Percentiles rank a stretch among this genome's conserved stretches.
Conservation (phyloP, 1,140 invertebrate genomes). For the Platyura marginata region DNA sequence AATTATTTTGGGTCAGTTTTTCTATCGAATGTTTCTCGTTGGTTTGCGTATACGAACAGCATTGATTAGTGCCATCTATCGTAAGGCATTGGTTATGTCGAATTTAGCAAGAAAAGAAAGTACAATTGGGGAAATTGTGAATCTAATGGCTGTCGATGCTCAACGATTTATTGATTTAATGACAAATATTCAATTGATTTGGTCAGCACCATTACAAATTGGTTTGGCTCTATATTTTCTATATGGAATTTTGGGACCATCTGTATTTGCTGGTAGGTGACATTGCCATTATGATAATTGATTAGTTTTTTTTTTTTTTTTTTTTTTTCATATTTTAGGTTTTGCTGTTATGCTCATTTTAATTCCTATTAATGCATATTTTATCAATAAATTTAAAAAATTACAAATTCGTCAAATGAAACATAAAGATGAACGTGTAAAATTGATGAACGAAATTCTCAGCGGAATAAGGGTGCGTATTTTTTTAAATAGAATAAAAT, state of each 20-base stretch:
- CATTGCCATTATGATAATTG: conserved; percentile 89
- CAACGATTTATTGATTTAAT: conserved; percentile 74
- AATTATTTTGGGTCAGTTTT: conserved; percentile 73
- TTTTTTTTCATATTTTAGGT: conserved; percentile 28
- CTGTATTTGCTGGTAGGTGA: conserved; percentile 48
- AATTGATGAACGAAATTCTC: conserved; percentile 88
- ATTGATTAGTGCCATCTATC: conserved; percentile 83
- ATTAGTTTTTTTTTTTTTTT: neutral
- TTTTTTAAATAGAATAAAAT: no score
- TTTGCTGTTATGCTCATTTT: conserved; percentile 82
- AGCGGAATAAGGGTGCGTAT: conserved; percentile 80
- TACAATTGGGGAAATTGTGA: conserved; percentile 82
- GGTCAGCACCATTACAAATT: conserved; percentile 92
- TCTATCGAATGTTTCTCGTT: conserved; percentile 76
- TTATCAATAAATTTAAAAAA: conserved; percentile 66
- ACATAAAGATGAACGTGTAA: conserved; percentile 78
- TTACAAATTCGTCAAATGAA: conserved; percentile 81
- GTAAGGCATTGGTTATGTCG: conserved; percentile 67
- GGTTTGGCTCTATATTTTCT: conserved; percentile 71
- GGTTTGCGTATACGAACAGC: conserved; percentile 82
- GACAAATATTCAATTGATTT: conserved; percentile 86
- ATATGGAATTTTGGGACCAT: conserved; percentile 67
- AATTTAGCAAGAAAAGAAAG: conserved; percentile 61
- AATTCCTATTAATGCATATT: conserved; percentile 75
- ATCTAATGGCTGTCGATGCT: conserved; percentile 61